Conservation (phyloP, 2,888 invertebrate genomes). For the Cosmia trapezina region DNA sequence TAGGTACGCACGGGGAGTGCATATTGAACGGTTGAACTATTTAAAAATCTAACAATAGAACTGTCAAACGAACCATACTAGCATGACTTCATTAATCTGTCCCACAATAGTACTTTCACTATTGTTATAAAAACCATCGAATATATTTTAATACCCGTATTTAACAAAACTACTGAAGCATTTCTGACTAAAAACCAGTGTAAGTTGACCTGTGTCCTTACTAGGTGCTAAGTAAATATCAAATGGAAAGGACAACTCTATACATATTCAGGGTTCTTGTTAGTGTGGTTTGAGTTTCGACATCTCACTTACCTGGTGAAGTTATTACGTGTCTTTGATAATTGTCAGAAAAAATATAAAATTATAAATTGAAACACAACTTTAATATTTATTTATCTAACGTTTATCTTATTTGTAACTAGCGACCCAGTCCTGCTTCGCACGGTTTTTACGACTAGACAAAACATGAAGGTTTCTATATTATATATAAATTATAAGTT, state of each 20-base stretch:
- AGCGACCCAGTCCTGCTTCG: too few relatives aligned
- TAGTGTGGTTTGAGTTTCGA: constrained; percentile 67
- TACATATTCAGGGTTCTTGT: constrained; percentile 63
- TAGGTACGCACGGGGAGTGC: not conserved
- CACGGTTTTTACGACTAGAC: too few relatives aligned
- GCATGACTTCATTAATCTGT: constrained; percentile 58
- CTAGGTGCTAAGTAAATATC: constrained; percentile 39
- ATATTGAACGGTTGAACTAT: constrained; percentile 19
- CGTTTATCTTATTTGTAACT: not conserved
- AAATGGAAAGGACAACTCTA: constrained; percentile 51
- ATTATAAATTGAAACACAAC: not conserved
- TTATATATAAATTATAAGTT: too few relatives aligned
- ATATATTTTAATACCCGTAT: constrained; percentile 62
- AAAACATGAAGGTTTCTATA: too few relatives aligned
- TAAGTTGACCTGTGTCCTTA: constrained; percentile 40
- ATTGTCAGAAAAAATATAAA: not conserved
- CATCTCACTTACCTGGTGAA: constrained; percentile 62
- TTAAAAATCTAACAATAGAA: constrained; percentile 25
- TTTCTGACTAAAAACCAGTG: constrained; percentile 46
- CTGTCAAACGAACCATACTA: constrained; percentile 25
- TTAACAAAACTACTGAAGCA: constrained; percentile 56
- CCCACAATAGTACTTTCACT: constrained; percentile 57
- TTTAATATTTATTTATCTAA: not conserved
- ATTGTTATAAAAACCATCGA: constrained; percentile 58
- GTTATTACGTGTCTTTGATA: constrained; percentile 43